phyloP scores from a whole-genome alignment of 2,113 vertebrate genomes.

The Clinocottus analis region DNA sequence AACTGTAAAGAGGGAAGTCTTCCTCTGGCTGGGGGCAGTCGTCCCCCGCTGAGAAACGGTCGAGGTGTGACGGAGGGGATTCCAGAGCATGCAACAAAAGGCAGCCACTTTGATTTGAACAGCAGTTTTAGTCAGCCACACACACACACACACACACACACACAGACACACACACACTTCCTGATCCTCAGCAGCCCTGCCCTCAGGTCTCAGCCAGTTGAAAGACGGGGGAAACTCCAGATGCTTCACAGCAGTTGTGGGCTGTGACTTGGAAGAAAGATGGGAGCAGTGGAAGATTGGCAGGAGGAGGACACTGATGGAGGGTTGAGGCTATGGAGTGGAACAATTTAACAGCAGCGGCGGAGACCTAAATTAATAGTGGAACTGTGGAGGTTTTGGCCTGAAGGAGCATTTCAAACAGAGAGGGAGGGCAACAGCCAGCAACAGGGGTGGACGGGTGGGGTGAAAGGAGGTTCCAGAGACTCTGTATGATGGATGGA shows the following conservation, averaged over 20 bases:
- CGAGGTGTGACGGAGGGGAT: constrained; percentile 75
- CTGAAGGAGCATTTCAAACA: constrained; percentile 32
- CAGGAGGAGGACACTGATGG: constrained; percentile 61
- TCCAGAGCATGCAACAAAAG: constrained; percentile 80
- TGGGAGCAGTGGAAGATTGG: constrained; percentile 47
- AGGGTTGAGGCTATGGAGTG: constrained; percentile 64
- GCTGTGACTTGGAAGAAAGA: constrained; percentile 56
- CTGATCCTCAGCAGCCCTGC: constrained; percentile 65
- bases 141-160: constrained; percentile 50
- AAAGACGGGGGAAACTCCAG: constrained; percentile 71
- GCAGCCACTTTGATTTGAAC: constrained; percentile 76
- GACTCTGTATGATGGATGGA: constrained; percentile 76
- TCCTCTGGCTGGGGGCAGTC: constrained; percentile 52
- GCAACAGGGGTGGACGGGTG: constrained; percentile 34
- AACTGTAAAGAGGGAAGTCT: constrained; percentile 66
- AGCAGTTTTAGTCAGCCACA: constrained; percentile 59
- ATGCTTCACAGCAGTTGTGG: constrained; percentile 79
- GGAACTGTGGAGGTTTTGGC: constrained; percentile 44
- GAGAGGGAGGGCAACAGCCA: constrained; percentile 31
- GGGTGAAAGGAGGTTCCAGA: constrained; percentile 53
- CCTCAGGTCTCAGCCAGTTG: constrained; percentile 70
- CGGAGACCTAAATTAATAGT: constrained; percentile 64
- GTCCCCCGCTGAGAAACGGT: constrained; percentile 62
- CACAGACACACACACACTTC: constrained; percentile 28
- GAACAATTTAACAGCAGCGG: constrained; percentile 61